These are phyloP conservation scores for Tiaroga cobitis DNA, from an alignment of 2,797 vertebrate genomes.

Conservation along the genomic window DNA sequence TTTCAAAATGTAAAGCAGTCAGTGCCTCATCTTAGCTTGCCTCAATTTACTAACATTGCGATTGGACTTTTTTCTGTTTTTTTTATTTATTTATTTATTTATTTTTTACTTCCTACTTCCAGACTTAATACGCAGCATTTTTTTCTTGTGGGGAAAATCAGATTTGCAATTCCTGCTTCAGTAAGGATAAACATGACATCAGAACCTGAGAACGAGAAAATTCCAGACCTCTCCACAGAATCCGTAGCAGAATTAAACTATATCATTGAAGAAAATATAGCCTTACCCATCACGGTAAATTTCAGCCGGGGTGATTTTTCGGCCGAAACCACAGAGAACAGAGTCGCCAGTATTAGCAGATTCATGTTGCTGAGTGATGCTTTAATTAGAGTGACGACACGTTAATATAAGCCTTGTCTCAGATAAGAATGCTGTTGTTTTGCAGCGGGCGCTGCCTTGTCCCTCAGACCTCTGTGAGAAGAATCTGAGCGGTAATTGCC, in stretches of 20 bases:
- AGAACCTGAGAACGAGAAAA: constrained; percentile 1
- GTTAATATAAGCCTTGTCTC: not conserved
- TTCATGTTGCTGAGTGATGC: constrained; percentile 69
- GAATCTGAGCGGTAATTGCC: constrained; percentile 69
- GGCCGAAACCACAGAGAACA: constrained; percentile 69
- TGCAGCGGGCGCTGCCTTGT: constrained; percentile 51
- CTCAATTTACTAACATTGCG: not conserved
- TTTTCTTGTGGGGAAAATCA: not conserved
- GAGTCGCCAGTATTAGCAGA: constrained; percentile 65
- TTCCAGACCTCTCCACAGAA: constrained; percentile 11
- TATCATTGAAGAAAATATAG: not conserved
- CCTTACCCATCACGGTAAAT: constrained; percentile 80
- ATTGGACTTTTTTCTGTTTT: not conserved
- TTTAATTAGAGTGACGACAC: constrained; percentile 1
- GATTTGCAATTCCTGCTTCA: not conserved
- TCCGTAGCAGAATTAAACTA: not conserved
- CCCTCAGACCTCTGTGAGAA: constrained; percentile 63
- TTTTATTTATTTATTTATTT: too few species aligned
- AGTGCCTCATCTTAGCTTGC: not conserved
- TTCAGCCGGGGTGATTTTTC: constrained; percentile 81
- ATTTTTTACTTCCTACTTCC: not conserved
- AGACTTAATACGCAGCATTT: constrained; percentile 13
- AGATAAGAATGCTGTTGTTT: not conserved
- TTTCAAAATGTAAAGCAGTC: constrained; percentile 22
- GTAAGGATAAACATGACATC: not conserved